Evolutionary conservation across 1,140 invertebrate genomes (phyloP).

Genomic region (Drosophila carrolli): DNA sequence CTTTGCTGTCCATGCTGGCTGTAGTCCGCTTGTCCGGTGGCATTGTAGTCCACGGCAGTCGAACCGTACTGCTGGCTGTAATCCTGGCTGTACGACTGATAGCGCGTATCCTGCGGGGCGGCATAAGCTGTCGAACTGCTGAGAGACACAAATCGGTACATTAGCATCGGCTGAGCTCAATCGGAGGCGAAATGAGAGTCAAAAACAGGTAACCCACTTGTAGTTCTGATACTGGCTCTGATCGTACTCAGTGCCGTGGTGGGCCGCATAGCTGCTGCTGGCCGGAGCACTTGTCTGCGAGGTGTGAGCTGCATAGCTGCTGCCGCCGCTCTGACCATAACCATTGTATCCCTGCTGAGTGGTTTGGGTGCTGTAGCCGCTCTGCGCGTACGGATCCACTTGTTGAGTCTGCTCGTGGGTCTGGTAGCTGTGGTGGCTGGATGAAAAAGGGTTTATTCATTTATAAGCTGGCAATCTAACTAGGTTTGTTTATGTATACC

Average conservation of each 20-base stretch:
- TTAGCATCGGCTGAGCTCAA: not conserved
- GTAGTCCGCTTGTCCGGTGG: conserved; percentile 77
- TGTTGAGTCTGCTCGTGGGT: conserved; percentile 77
- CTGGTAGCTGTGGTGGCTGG: conserved; percentile 77
- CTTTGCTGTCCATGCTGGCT: conserved; percentile 69
- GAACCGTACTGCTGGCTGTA: conserved; percentile 82
- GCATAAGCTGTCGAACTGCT: conserved; percentile 73
- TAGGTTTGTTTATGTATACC: too few species aligned
- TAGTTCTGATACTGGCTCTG: conserved; percentile 82
- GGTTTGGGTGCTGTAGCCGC: conserved; percentile 62
- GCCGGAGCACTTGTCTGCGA: conserved; percentile 62
- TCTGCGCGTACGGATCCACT: conserved; percentile 80
- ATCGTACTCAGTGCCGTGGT: conserved; percentile 74
- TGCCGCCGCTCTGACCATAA: conserved; percentile 69
- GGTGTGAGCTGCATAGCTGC: conserved; percentile 65
- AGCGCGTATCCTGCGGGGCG: conserved; percentile 75
- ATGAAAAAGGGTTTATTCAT: not conserved
- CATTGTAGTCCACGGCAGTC: conserved; percentile 78
- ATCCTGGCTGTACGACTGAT: conserved; percentile 78
- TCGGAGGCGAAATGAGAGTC: not conserved
- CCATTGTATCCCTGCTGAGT: conserved; percentile 78
- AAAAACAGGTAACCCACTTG: conserved; percentile 54
- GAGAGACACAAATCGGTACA: conserved; percentile 4
- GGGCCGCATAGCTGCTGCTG: conserved; percentile 68
- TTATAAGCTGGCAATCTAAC: not conserved